Percentiles rank a stretch among this genome's conserved stretches.
phyloP scores from a whole-genome alignment of 23 tunicate genomes.

The Phallusia fumigata region DNA sequence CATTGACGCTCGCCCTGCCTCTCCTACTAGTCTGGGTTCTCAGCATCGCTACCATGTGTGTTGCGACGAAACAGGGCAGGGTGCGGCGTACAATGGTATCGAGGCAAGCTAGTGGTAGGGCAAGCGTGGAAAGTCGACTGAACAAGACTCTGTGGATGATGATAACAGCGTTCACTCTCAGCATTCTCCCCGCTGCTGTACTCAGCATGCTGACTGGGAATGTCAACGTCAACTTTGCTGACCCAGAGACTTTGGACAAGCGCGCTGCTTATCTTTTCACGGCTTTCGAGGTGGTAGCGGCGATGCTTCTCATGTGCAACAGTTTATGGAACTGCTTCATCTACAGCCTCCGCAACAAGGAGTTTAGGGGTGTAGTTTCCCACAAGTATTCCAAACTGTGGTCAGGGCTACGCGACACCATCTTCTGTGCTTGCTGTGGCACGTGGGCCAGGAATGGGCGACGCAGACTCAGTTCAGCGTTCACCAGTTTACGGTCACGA shows the following conservation, averaged over 20 bases:
- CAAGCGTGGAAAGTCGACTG: constrained; percentile 7
- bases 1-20: constrained; percentile 19
- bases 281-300: constrained; percentile 27
- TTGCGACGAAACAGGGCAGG: constrained; percentile 1
- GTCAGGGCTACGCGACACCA: no score
- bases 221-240: not conserved
- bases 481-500: not conserved
- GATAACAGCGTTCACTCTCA: constrained; percentile 35
- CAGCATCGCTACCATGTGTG: not conserved
- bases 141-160: constrained; percentile 17
- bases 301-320: constrained; percentile 45
- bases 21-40: constrained; percentile 26
- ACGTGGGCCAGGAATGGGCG: not conserved
- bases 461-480: not conserved
- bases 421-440: not conserved
- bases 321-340: constrained; percentile 75
- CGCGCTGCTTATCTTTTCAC: constrained; percentile 15
- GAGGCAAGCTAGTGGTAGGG: not conserved
- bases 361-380: constrained; percentile 27
- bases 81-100: not conserved
- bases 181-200: constrained; percentile 36
- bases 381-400: not conserved
- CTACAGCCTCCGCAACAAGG: constrained; percentile 54
- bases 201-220: not conserved
- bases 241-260: not conserved